These are phyloP conservation scores for Phlogophora meticulosa DNA, from an alignment of 2,888 invertebrate genomes.

Conservation along the genomic window DNA sequence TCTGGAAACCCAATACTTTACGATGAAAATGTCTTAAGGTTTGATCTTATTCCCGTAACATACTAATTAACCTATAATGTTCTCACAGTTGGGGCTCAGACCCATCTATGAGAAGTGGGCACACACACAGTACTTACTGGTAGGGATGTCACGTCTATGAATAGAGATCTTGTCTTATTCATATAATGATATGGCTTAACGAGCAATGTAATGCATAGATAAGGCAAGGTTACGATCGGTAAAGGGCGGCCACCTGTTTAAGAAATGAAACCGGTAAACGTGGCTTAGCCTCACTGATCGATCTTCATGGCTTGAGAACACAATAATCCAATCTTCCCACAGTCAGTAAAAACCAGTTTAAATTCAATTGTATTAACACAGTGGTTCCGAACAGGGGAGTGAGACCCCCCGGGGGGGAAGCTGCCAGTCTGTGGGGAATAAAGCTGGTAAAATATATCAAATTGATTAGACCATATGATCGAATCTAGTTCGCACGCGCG, in stretches of 20 bases:
- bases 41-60: neutral
- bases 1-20: neutral
- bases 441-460: no score
- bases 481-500: no score
- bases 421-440: no score
- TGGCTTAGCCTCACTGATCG: constrained; percentile 1
- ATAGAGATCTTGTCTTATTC: constrained; percentile 31
- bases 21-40: neutral
- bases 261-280: constrained; percentile 20
- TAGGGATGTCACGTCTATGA: constrained; percentile 20
- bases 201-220: constrained; percentile 4
- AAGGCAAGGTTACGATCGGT: constrained; percentile 11
- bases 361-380: constrained; percentile 41
- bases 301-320: constrained; percentile 21
- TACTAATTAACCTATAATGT: neutral
- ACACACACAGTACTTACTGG: no score
- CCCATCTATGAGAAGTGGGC: neutral
- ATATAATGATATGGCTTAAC: constrained; percentile 13
- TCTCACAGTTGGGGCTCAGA: neutral
- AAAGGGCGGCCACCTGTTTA: neutral
- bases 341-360: constrained; percentile 41
- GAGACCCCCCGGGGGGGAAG: no score
- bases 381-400: no score
- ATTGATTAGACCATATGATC: no score
- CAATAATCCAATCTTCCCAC: constrained; percentile 31